Conservation (phyloP, 2,888 invertebrate species). For the Petrolisthes cinctipes region DNA sequence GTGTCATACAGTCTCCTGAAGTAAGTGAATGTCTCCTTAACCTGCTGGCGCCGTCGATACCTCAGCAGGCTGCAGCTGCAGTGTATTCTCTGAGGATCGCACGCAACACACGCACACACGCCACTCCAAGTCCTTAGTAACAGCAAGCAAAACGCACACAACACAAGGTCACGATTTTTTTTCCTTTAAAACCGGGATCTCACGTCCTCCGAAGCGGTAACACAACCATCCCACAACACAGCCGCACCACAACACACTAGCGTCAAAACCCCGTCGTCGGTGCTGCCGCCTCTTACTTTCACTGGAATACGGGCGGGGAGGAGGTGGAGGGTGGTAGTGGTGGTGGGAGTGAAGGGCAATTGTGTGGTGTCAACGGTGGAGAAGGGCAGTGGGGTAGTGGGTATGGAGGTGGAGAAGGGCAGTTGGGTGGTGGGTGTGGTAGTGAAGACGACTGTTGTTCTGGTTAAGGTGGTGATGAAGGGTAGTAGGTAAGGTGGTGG, state of each 20-base stretch:
- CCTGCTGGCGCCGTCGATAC: too few relatives aligned
- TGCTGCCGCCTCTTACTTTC: background rate
- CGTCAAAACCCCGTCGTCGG: background rate
- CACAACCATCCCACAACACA: conserved; percentile 13
- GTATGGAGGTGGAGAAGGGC: background rate
- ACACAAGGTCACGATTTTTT: too few relatives aligned
- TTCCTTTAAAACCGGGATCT: background rate
- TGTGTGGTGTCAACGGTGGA: background rate
- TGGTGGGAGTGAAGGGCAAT: background rate
- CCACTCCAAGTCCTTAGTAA: too few relatives aligned
- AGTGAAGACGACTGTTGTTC: background rate
- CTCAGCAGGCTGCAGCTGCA: too few relatives aligned
- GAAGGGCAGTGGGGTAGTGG: background rate
- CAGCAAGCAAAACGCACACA: too few relatives aligned
- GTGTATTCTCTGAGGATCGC: too few relatives aligned
- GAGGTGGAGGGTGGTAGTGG: background rate
- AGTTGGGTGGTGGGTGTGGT: background rate
- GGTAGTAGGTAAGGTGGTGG: background rate
- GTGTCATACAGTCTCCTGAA: too few relatives aligned
- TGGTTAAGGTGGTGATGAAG: background rate
- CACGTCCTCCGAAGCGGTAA: background rate
- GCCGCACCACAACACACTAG: conserved; percentile 12
- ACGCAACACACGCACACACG: too few relatives aligned
- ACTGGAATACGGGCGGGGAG: conserved; percentile 2
- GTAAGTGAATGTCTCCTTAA: too few relatives aligned